Evolutionary conservation across 2,113 vertebrate genomes (phyloP), one percentile per base, ranked within the genome.

Genomic region (Piprites chloris): DNA sequence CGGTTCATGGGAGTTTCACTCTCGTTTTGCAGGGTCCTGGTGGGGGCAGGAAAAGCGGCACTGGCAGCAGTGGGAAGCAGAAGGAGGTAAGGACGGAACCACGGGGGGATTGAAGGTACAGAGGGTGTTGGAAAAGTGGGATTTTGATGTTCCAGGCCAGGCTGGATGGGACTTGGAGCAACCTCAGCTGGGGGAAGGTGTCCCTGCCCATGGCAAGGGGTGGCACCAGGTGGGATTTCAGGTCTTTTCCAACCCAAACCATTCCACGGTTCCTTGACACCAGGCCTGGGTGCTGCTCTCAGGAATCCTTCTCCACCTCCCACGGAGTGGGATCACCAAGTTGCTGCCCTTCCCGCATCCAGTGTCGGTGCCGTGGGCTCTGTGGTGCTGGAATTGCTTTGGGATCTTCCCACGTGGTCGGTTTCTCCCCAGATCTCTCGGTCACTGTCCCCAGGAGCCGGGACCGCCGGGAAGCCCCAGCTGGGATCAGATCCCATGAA

Each of bases 91-190:
- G 72, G 78, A 30, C 67, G 77, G 87, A 9, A 46, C 32, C 41
- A 7, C 5, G 0, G 3, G 2, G 61, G 78, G 46, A 47, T 26
- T 12, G 0, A 46, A 52, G 41, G 10, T 33, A 8, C 17, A 28
- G 55, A 33, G 5, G 4, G 12, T 5, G 3, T 4, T 17, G 41
- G n/a, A 42, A 50, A 63, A 35, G 11, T 6, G 56, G 24, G 49
- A n/a, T n/a, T n/a, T n/a, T n/a, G n/a, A n/a, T 66, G 41, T 44
- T 19, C 41, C 5, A 44, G 63, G 63, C 30, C 63, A 27, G 41
- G 30, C n/a, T n/a, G n/a, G n/a, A n/a, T n/a, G n/a, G n/a, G n/a
- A n/a, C n/a, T 5, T 66, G 41, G 63, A 44, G 21, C 63, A 3
- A 5, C 21, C 62, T 33, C 41, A 3, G 41, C 7, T 20, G 4